A percentile compares a stretch with the other conserved stretches of the same genome.
phyloP scores from a whole-genome alignment of 2,797 vertebrate species.

The Synanceia verrucosa region DNA sequence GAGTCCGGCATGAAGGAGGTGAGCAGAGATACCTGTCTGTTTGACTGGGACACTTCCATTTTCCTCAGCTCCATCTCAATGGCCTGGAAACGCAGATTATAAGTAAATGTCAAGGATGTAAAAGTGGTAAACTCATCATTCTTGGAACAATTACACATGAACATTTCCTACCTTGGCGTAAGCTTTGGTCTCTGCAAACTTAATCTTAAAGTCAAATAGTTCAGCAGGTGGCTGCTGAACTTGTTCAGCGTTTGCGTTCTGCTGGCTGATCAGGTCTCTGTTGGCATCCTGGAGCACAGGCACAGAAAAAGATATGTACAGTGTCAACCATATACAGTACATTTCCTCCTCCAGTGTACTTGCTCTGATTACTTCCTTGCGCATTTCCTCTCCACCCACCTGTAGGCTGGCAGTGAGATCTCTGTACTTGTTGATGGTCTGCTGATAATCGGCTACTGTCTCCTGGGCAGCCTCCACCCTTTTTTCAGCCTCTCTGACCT shows the following conservation, averaged over 20 bases:
- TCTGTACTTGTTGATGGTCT: slow-evolving; percentile 95
- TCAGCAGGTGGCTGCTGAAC: slow-evolving; percentile 92
- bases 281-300: slow-evolving; percentile 87
- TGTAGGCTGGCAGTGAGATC: slow-evolving; percentile 92
- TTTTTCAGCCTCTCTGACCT: slow-evolving; percentile 91
- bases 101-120: background rate
- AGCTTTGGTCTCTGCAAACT: slow-evolving; percentile 98
- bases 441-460: slow-evolving; percentile 95
- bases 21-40: slow-evolving; percentile 92
- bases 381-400: slow-evolving; percentile 73
- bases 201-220: slow-evolving; percentile 99
- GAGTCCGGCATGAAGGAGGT: slow-evolving; percentile 98
- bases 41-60: slow-evolving; percentile 96
- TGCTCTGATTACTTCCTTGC: background rate
- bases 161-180: slow-evolving; percentile 90
- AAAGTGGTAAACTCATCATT: background rate
- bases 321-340: too few relatives aligned
- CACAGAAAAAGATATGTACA: background rate
- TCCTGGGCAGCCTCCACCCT: slow-evolving; percentile 95
- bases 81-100: slow-evolving; percentile 79
- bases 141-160: background rate
- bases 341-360: background rate
- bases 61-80: slow-evolving; percentile 99
- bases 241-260: slow-evolving; percentile 89
- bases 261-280: slow-evolving; percentile 92